Evolutionary conservation across 1,140 invertebrate genomes (phyloP).

Genomic region (Ceratitis capitata): DNA sequence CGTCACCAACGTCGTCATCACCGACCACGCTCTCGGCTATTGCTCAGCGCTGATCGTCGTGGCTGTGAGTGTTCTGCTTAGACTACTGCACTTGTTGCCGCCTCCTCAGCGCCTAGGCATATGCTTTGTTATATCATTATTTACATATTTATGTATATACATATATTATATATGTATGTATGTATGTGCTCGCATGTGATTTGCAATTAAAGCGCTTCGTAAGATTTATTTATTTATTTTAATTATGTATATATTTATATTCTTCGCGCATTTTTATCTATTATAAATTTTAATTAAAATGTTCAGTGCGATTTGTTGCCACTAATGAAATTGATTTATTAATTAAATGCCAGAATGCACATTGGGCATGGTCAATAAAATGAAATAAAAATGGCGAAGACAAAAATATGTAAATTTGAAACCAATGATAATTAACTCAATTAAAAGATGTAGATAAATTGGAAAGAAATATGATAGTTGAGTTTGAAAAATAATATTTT

Average conservation of each 20-base stretch:
- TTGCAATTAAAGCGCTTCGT: conserved; percentile 11
- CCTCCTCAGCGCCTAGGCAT: conserved; percentile 6
- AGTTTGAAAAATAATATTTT: not conserved
- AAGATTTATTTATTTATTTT: conserved; percentile 36
- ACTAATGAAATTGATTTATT: conserved; percentile 34
- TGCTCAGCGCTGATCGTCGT: not conserved
- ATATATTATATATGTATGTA: not conserved
- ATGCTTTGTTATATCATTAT: conserved; percentile 25
- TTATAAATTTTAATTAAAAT: conserved; percentile 21
- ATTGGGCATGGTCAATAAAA: not conserved
- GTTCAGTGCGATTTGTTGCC: not conserved
- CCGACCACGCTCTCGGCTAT: not conserved
- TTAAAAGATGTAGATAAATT: not conserved
- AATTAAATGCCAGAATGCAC: conserved; percentile 16
- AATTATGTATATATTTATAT: not conserved
- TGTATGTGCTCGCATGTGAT: not conserved
- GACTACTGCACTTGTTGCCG: not conserved
- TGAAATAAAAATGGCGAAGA: not conserved
- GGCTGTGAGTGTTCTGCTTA: no score
- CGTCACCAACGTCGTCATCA: not conserved
- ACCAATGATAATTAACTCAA: not conserved
- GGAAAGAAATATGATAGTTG: not conserved
- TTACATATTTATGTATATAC: not conserved
- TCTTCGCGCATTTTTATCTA: not conserved
- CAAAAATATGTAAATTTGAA: not conserved